Evolutionary conservation across 35 echinoderm and acorn worm genomes (phyloP).

Genomic region (Chiridota heheva): DNA sequence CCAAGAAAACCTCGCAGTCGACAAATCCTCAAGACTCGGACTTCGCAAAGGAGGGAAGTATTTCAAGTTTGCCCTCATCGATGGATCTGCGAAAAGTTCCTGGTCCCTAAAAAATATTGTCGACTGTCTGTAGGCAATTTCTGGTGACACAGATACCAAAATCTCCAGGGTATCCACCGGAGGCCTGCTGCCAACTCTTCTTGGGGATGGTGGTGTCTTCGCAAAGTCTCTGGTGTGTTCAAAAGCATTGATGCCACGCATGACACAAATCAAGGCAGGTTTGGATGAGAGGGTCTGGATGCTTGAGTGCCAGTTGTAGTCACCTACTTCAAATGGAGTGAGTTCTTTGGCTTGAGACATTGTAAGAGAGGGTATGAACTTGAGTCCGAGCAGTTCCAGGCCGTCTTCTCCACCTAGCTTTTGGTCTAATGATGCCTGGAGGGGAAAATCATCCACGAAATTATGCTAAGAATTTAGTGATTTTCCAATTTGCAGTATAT

Average conservation of each 20-base stretch:
- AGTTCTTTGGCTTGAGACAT: constrained; percentile 86
- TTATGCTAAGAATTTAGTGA: no score
- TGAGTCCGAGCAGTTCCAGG: constrained; percentile 88
- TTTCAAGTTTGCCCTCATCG: constrained; percentile 80
- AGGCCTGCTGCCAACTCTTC: constrained; percentile 10
- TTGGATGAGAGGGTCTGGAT: constrained; percentile 67
- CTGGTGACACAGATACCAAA: constrained; percentile 75
- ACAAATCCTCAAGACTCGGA: constrained; percentile 73
- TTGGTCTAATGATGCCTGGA: no score
- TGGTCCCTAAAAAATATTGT: constrained; percentile 82
- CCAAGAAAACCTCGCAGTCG: constrained; percentile 85
- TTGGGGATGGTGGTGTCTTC: constrained; percentile 20
- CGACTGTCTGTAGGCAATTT: constrained; percentile 91
- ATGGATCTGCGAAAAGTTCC: constrained; percentile 86
- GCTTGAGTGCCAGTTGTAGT: constrained; percentile 84
- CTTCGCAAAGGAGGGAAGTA: constrained; percentile 78
- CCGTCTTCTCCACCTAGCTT: no score
- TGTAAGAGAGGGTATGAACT: constrained; percentile 76
- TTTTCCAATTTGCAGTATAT: no score
- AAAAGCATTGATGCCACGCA: constrained; percentile 85
- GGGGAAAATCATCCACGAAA: no score
- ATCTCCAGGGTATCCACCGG: neutral
- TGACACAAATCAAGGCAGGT: constrained; percentile 73
- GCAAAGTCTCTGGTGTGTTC: constrained; percentile 55
- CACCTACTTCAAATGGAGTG: constrained; percentile 94